phyloP scores from a whole-genome alignment of 2,113 vertebrate genomes.

The Felis chaus region DNA sequence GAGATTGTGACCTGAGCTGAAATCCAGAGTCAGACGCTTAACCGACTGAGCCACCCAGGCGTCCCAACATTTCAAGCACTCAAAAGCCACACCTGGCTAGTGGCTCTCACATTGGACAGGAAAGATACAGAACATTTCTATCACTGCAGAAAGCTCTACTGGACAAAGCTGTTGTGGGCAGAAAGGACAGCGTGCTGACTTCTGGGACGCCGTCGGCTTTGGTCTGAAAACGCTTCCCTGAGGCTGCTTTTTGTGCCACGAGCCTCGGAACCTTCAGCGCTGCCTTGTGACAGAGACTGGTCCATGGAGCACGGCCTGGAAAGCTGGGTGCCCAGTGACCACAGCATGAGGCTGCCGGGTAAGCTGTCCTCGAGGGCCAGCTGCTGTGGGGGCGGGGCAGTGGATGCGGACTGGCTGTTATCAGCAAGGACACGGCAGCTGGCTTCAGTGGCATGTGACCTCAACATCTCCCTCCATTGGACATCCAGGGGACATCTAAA shows the following conservation, averaged over 20 bases:
- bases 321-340: not conserved
- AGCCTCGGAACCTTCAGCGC: not conserved
- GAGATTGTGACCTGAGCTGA: no score
- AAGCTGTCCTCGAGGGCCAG: not conserved
- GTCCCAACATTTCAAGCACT: not conserved
- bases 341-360: not conserved
- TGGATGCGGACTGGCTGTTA: not conserved
- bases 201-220: not conserved
- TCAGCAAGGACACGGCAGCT: not conserved
- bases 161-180: not conserved
- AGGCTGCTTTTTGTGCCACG: not conserved
- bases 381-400: not conserved
- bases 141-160: no score
- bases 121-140: not conserved
- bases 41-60: no score
- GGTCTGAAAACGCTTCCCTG: not conserved
- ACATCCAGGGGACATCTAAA: not conserved
- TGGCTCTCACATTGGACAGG: not conserved
- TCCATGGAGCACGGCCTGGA: no score
- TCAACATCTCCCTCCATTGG: not conserved
- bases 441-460: not conserved
- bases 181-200: no score
- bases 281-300: accelerated
- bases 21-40: no score
- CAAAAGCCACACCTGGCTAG: not conserved